Evolutionary conservation across 23 tunicate genomes (phyloP), one percentile per base, ranked within the genome.

Genomic region (Ciona savignyi): DNA sequence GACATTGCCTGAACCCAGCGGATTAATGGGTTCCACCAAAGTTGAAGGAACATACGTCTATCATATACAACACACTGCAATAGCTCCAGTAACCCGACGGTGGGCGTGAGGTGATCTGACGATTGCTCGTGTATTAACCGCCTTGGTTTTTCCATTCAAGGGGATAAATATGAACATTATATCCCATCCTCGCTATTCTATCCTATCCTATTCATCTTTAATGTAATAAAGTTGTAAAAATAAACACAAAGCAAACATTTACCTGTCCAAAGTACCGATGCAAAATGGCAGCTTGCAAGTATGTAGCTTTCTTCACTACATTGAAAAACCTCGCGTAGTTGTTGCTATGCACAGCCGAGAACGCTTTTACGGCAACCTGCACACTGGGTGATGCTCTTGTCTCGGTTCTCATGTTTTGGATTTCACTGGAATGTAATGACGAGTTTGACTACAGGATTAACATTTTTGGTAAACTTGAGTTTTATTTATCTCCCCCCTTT

Each of bases 211-310:
- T 23, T n/a, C 69, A 27, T n/a, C 69, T 25, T 9, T 25, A 27
- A 9, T 65, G 69, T 11, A 65, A 65, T 20, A 19, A 51, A 51
- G 20, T 19, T 51, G 21, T 51, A 9, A 15, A 11, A n/a, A n/a
- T n/a, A n/a, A n/a, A n/a, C n/a, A n/a, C 15, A 49, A 11, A 49
- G 20, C 20, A 11, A 11, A 49, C 15, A 11, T 49, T 2, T 1
- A 78, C 91, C 77, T 91, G 97, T 9, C 11, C 51, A 35, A 91
- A 91, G 35, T 91, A 91, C 6, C 97, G 90, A 70, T 91, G 97
- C 2, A 91, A 30, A 2, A 91, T 34, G 51, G 86, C 75, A 63
- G 85, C 91, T 51, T 88, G 97, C 31, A 91, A 66, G 60, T 81
- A 91, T 1, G 86, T 48, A 0, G 88, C 71, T 9, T 72, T 78